Percentiles rank a stretch among this genome's conserved stretches.
Conservation (phyloP, 2,888 invertebrate species). For the Elgonia sp. region DNA sequence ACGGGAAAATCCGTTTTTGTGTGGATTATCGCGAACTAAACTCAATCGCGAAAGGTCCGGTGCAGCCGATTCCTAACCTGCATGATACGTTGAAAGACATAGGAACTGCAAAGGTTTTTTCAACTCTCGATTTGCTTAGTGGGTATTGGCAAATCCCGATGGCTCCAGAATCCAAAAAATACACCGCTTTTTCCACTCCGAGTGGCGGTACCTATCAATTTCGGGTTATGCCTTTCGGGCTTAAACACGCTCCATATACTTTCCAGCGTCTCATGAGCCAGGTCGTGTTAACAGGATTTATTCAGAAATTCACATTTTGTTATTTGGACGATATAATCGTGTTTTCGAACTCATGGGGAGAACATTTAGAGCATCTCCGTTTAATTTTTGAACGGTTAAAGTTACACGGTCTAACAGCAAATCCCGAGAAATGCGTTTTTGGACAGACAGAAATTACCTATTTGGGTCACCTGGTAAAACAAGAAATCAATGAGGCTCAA, state of each 20-base stretch:
- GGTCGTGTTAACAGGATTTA: slow-evolving; percentile 52
- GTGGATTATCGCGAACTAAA: slow-evolving; percentile 14
- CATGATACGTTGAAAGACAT: slow-evolving; percentile 18
- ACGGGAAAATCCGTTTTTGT: slow-evolving; percentile 54
- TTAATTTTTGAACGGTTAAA: slow-evolving; percentile 73
- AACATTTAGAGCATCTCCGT: slow-evolving; percentile 74
- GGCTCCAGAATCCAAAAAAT: slow-evolving; percentile 7
- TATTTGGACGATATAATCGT: too few relatives aligned
- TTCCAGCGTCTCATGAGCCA: too few relatives aligned
- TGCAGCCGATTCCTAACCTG: slow-evolving; percentile 41
- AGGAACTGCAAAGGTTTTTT: slow-evolving; percentile 13
- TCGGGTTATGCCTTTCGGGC: not conserved
- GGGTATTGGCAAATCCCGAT: not conserved
- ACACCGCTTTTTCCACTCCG: slow-evolving; percentile 13
- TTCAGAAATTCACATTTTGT: slow-evolving; percentile 66
- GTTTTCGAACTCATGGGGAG: slow-evolving; percentile 34
- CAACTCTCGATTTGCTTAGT: not conserved
- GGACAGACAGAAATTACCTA: slow-evolving; percentile 72
- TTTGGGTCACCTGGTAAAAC: slow-evolving; percentile 75
- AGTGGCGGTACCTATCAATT: not conserved
- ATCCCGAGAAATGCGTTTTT: slow-evolving; percentile 73
- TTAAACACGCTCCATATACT: slow-evolving; percentile 12
- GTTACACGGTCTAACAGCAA: slow-evolving; percentile 55
- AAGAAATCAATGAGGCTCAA: not conserved
- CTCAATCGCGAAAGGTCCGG: slow-evolving; percentile 3